phyloP scores from a whole-genome alignment of 2,888 invertebrate genomes.

The Polyommatus icarus region DNA sequence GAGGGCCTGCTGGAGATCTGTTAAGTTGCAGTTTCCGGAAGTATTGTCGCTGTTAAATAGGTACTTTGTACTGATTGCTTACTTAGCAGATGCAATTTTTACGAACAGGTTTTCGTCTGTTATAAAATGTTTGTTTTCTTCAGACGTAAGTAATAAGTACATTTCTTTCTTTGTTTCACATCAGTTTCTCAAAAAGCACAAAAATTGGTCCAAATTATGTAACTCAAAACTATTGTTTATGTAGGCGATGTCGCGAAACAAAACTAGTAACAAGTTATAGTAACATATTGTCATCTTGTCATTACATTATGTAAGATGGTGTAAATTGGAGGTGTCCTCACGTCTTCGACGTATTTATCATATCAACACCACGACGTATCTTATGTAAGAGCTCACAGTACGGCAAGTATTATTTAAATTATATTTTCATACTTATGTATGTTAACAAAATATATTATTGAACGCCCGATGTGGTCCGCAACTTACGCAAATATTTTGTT shows the following conservation, averaged over 20 bases:
- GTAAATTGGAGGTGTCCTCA: slow-evolving; percentile 5
- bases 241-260: background rate
- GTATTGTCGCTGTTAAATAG: no score
- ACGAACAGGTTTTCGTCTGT: background rate
- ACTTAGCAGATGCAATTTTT: background rate
- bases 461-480: no score
- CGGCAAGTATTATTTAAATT: background rate
- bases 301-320: slow-evolving; percentile 5
- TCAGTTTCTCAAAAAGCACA: background rate
- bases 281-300: slow-evolving; percentile 3
- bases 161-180: background rate
- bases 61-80: no score
- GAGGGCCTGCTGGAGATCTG: background rate
- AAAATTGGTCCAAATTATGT: background rate
- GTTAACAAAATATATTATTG: no score
- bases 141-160: background rate
- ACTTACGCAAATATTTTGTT: no score
- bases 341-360: slow-evolving; percentile 9
- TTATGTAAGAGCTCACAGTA: background rate
- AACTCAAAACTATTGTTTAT: slow-evolving; percentile 5
- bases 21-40: background rate
- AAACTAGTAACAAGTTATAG: slow-evolving; percentile 10
- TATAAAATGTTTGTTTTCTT: background rate
- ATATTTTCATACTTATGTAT: background rate
- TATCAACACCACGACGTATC: background rate